A percentile compares a stretch with the other conserved stretches of the same genome.
phyloP scores from a whole-genome alignment of 2,888 invertebrate genomes.

The Pterobdella sp. region DNA sequence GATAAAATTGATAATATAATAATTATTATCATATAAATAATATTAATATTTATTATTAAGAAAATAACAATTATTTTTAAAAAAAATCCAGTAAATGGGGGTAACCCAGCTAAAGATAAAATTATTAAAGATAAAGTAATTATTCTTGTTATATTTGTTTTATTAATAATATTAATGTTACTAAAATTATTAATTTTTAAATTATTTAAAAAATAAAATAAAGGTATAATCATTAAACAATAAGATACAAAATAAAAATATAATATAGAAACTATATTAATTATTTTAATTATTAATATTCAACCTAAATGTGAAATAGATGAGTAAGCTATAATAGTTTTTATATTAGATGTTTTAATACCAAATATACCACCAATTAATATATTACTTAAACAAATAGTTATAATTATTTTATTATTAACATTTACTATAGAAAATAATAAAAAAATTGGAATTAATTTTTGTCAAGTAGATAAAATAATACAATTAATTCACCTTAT shows the following conservation, averaged over 20 bases:
- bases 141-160: not conserved
- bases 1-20: slow-evolving; percentile 33
- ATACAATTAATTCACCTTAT: slow-evolving; percentile 31
- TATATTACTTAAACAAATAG: slow-evolving; percentile 17
- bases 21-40: slow-evolving; percentile 20
- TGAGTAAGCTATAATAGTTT: slow-evolving; percentile 37
- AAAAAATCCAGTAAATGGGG: slow-evolving; percentile 36
- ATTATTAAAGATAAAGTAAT: slow-evolving; percentile 18
- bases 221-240: slow-evolving; percentile 20
- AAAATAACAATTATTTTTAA: slow-evolving; percentile 35
- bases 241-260: slow-evolving; percentile 32
- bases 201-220: slow-evolving; percentile 25
- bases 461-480: slow-evolving; percentile 34
- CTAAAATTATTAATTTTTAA: slow-evolving; percentile 18
- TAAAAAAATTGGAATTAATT: slow-evolving; percentile 32
- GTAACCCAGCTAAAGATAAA: slow-evolving; percentile 34
- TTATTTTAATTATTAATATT: slow-evolving; percentile 27
- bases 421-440: slow-evolving; percentile 21
- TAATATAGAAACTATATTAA: slow-evolving; percentile 6
- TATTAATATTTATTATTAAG: not conserved
- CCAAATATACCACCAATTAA: slow-evolving; percentile 36
- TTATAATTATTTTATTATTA: not conserved
- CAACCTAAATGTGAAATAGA: slow-evolving; percentile 39
- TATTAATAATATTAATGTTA: not conserved
- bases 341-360: slow-evolving; percentile 33